Evolutionary conservation across 2,888 invertebrate species (phyloP), one percentile per base, ranked within the genome.

Genomic region (Oxycera nigricornis): DNA sequence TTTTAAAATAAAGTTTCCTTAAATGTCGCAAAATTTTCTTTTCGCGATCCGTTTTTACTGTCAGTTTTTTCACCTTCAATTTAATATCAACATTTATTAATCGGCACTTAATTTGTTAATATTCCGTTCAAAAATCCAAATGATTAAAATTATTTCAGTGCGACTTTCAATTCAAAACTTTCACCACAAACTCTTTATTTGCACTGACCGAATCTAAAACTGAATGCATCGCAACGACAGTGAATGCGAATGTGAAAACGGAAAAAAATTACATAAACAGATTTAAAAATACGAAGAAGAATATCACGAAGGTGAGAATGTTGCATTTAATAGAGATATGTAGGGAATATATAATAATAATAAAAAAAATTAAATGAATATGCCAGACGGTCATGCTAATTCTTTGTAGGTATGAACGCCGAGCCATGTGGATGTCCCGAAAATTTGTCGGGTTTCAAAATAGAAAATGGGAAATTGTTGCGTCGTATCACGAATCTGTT

Each of bases 1-100:
- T 77, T 80, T 85, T 84, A 76, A 82, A 81, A 81, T 84, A 83
- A 80, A 82, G 78, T 83, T 82, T 82, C 81, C 84, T 84, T 79
- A 83, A 83, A 81, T 84, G 79, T 82, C 84, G 81, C 77, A 82
- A 77, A 78, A 84, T 82, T 76, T 84, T 81, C 80, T 84, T 82
- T 79, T 82, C 81, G 82, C 84, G 82, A 83, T 85, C 84, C 84
- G 84, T 84, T 83, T 81, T 84, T 31, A 24, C 9, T 39, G 14
- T 39, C 14, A n/a, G n/a, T n/a, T n/a, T n/a, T n/a, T n/a, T n/a
- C n/a, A n/a, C n/a, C n/a, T n/a, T n/a, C n/a, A n/a, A n/a, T n/a
- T n/a, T n/a, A n/a, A n/a, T n/a, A n/a, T n/a, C n/a, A n/a, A n/a
- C n/a, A n/a, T n/a, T n/a, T n/a, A n/a, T n/a, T n/a, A n/a, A n/a